These are phyloP conservation scores for Portunus trituberculatus DNA, from an alignment of 1,140 invertebrate genomes.

Conservation along the genomic window DNA sequence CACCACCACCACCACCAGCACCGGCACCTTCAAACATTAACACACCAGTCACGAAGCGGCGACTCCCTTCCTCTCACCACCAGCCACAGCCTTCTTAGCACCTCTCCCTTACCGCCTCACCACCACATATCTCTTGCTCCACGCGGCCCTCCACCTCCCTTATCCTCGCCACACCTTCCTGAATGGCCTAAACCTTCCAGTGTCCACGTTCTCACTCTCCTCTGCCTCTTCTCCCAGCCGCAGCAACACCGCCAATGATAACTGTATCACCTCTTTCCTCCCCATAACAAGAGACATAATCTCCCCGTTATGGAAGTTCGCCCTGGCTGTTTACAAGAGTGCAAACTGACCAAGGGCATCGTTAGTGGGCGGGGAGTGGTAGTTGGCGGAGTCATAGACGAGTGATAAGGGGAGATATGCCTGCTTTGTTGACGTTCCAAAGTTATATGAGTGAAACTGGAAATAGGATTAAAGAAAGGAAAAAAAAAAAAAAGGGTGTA, in stretches of 20 bases:
- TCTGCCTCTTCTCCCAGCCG: not conserved
- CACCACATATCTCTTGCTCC: no score
- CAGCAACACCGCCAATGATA: not conserved
- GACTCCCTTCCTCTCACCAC: no score
- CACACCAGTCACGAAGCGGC: no score
- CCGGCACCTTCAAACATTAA: no score
- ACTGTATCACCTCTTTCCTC: no score
- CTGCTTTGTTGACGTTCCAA: not conserved
- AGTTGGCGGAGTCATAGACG: not conserved
- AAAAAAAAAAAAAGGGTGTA: not conserved
- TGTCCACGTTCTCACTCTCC: not conserved
- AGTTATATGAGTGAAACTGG: not conserved
- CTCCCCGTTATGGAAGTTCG: not conserved
- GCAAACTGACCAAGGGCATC: constrained; percentile 1
- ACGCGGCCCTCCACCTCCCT: no score
- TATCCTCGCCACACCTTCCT: no score
- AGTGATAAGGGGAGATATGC: not conserved
- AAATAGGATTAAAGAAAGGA: not conserved
- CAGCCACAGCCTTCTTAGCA: no score
- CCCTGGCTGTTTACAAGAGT: not conserved
- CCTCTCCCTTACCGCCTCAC: no score
- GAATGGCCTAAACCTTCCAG: no score
- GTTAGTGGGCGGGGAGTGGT: not conserved
- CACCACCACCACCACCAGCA: no score
- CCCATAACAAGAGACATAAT: not conserved